Conservation (phyloP, 2,113 vertebrate species). For the Columbina picui region DNA sequence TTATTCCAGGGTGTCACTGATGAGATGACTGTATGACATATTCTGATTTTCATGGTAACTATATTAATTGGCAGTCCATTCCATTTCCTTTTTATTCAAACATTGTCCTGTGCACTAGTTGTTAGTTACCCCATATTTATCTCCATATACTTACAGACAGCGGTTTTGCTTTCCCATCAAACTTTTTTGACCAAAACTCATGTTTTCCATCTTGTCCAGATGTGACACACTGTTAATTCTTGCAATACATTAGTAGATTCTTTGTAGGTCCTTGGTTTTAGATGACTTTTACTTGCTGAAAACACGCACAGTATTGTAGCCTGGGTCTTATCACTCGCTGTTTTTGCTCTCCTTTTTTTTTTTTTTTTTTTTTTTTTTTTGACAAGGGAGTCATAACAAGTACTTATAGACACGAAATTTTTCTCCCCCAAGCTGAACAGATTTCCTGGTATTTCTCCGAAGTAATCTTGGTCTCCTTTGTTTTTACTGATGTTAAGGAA, state of each 20-base stretch:
- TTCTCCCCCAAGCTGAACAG: background rate
- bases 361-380: background rate
- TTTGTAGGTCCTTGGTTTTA: background rate
- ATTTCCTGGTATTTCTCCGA: background rate
- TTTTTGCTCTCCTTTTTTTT: background rate
- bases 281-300: background rate
- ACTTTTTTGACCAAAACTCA: background rate
- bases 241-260: background rate
- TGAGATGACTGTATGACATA: background rate
- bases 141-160: background rate
- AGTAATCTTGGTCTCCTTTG: background rate
- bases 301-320: background rate
- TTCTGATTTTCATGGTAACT: background rate
- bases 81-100: background rate
- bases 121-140: background rate
- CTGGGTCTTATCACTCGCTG: background rate
- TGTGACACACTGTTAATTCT: background rate
- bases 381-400: background rate
- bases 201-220: background rate
- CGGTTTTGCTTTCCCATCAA: background rate
- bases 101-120: background rate
- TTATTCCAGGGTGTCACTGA: background rate
- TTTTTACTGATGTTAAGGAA: too few relatives aligned
- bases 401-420: background rate
- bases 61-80: background rate